Evolutionary conservation across 2,797 vertebrate species (phyloP), one percentile per base, ranked within the genome.

Genomic region (Pampus argenteus): DNA sequence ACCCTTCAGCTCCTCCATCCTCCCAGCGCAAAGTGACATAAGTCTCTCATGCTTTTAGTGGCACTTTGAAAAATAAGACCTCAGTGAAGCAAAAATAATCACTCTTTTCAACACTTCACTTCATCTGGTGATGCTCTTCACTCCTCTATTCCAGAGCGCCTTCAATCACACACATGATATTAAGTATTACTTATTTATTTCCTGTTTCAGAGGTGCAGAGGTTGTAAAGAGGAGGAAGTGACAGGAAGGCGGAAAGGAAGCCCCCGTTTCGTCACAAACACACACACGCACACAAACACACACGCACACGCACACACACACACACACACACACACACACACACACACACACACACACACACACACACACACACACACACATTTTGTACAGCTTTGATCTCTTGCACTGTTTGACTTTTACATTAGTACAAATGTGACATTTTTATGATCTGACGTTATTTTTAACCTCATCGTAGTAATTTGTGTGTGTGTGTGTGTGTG

Each of bases 41-140:
- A 91, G 87, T 89, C 90, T 92, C 91, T 88, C 88, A 82, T 93
- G 92, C 91, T 94, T 93, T 94, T 93, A 94, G 92, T 89, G 88
- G 89, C 89, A 91, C 92, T 94, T 93, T 92, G 87, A 90, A 90
- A 93, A 91, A 90, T 86, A 89, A 91, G 91, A 92, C 88, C 88
- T 92, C 91, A 88, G 85, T 88, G 87, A 89, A 93, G 91, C 90
- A 92, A 90, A 89, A 89, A 90, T 85, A 93, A 93, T 94, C 86
- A 88, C 83, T 86, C 78, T 80, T 86, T 85, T 85, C 92, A 91
- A 89, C 91, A 91, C 89, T 91, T 84, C 86, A 89, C 88, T 90
- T 89, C 82, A 86, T 89, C 86, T 68, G 86, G 62, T 31, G 78
- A 63, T n/a, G 83, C 86, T 90, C 79, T 78, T 77, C 78, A 44